A percentile compares a stretch with the other conserved stretches of the same genome.
Evolutionary conservation across 2,797 vertebrate species (phyloP).

Genomic region (Chelon auratus): DNA sequence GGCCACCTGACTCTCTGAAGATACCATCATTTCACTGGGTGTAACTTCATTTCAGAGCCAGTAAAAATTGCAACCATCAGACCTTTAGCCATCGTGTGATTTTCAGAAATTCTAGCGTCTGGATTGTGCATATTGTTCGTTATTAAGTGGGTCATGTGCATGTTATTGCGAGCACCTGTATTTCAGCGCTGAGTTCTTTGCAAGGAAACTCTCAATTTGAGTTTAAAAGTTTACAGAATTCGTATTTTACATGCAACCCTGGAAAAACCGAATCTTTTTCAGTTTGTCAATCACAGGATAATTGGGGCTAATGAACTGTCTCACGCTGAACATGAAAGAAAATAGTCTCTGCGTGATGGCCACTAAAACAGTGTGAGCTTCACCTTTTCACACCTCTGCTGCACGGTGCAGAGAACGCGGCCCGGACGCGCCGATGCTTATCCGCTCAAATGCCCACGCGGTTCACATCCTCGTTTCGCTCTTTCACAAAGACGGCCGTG

Average conservation of each 20-base stretch:
- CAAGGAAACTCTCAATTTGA: neutral
- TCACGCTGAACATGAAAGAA: constrained; percentile 58
- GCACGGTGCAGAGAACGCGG: neutral
- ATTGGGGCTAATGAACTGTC: constrained; percentile 53
- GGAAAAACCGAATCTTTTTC: neutral
- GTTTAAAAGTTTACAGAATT: neutral
- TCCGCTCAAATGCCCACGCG: constrained; percentile 43
- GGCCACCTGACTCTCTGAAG: constrained; percentile 10
- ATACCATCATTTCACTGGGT: constrained; percentile 22
- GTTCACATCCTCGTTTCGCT: constrained; percentile 40
- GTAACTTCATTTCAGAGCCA: constrained; percentile 22
- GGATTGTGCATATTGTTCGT: neutral
- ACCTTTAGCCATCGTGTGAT: neutral
- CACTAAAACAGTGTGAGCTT: constrained; percentile 78
- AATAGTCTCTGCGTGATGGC: constrained; percentile 47
- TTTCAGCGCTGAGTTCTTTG: neutral
- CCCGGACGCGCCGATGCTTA: constrained; percentile 31
- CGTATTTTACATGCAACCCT: neutral
- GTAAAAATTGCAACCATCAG: neutral
- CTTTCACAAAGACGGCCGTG: constrained; percentile 55
- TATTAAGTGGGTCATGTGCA: too few species aligned
- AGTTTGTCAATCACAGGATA: constrained; percentile 38
- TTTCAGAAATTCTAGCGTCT: neutral
- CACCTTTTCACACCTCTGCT: constrained; percentile 64
- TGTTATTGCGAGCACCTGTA: neutral